A percentile compares a stretch with the other conserved stretches of the same genome.
phyloP scores from a whole-genome alignment of 2,888 invertebrate species.

The Patella ulyssiponensis region DNA sequence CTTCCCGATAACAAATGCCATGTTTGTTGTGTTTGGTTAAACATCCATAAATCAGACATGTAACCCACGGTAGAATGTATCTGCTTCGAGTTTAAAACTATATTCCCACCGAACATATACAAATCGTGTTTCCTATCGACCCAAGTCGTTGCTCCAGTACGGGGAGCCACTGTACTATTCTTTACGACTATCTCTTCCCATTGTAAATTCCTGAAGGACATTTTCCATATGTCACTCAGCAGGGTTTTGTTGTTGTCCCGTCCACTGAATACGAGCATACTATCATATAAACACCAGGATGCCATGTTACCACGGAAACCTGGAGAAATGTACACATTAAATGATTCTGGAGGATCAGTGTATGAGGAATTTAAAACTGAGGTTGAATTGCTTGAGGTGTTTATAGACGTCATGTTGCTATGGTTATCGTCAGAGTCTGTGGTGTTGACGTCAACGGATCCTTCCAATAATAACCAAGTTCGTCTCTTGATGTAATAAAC shows the following conservation, averaged over 20 bases:
- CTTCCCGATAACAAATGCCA: slow-evolving; percentile 47
- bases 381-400: no score
- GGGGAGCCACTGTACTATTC: slow-evolving; percentile 35
- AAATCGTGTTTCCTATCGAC: slow-evolving; percentile 29
- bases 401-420: no score
- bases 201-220: slow-evolving; percentile 44
- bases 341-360: background rate
- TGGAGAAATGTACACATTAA: slow-evolving; percentile 27
- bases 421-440: no score
- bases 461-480: background rate
- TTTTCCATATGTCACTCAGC: slow-evolving; percentile 57
- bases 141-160: slow-evolving; percentile 56
- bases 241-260: slow-evolving; percentile 41
- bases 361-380: background rate
- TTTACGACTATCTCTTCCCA: slow-evolving; percentile 44
- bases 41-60: slow-evolving; percentile 56
- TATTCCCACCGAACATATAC: slow-evolving; percentile 62
- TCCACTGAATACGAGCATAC: slow-evolving; percentile 57
- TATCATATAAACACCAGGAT: slow-evolving; percentile 52
- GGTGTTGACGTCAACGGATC: no score
- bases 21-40: slow-evolving; percentile 36
- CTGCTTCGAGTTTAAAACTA: slow-evolving; percentile 35
- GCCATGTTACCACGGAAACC: slow-evolving; percentile 49
- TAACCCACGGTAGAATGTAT: slow-evolving; percentile 48
- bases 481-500: slow-evolving; percentile 44